Evolutionary conservation across 2,888 invertebrate genomes (phyloP), one percentile per base, ranked within the genome.

Genomic region (Osmoderma eremita): DNA sequence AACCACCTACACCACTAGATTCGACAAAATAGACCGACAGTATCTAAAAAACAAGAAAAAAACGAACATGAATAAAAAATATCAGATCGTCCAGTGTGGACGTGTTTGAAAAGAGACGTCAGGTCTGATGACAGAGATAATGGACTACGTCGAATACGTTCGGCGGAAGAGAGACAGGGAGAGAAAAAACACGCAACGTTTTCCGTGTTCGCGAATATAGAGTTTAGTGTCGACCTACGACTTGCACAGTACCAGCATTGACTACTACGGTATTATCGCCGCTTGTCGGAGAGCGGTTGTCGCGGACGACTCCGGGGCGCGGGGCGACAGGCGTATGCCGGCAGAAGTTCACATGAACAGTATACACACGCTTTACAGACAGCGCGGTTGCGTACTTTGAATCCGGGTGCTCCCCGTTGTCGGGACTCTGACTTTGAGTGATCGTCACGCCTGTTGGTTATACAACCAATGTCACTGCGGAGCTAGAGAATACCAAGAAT

Each of bases 311-410:
- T 61, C 24, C 65, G 73, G 68, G 67, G 45, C 65, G 65, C 61
- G 69, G 58, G 36, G 58, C 24, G 24, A 30, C 30, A 30, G 24
- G 13, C 24, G 45, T 48, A 22, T 24, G 17, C 58, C 45, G 69
- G 67, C 72, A 71, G 69, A 69, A 71, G 72, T 71, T 71, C 70
- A 71, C n/a, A 61, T 45, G 58, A 48, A 61, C 30, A 61, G 30
- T 17, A 61, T 45, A 61, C 30, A 48, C 45, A 30, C 3, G 30
- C 58, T 45, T 24, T 45, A 61, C 65, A 70, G 73, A 72, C 73
- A 71, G 73, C 73, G 73, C 73, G 73, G 73, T 73, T 71, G 73
- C 73, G 73, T 71, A 72, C 67, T 72, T 67, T 68, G 69, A 66
- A 61, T 68, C 64, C 48, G 63, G 65, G 58, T 61, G 15, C 30